Base-by-base conservation (phyloP, 1,140 invertebrate species). In the Drosophila arizonae region DNA sequence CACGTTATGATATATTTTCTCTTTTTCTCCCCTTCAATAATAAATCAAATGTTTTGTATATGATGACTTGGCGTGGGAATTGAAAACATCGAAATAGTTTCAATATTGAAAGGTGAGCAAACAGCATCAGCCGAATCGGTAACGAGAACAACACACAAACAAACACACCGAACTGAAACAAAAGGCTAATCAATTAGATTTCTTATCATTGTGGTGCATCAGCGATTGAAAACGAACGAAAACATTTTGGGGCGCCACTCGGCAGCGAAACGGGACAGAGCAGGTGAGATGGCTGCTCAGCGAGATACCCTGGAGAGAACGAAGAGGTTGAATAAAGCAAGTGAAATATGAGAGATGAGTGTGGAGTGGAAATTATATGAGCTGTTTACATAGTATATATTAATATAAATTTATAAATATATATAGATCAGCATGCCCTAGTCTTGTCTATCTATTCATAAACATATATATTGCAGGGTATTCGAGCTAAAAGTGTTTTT, bases 191-290 rank as follows among this genome's bases (percentile, higher is more conserved):
- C 88, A 90, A 90, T 90, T 90, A 90, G 90, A 85, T 88, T 73
- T 87, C 72, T 90, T 90, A 90, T 90, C 88, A 90, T 90, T 90
- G 87, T 86, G 73, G 88, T 87, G 87, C 88, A 90, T 90, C 87
- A 46, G 65, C 46, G 58, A 71, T 65, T 62, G 69, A 69, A 81
- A 81, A 87, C 57, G 58, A 80, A 24, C 3, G 21, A 24, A 24
- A 24, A 68, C 10, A 39, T 39, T 10, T 46, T 52, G 73, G 73
- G 57, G 73, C 73, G 73, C 73, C 73, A 76, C 39, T 68, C 43
- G 43, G 11, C 36, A 11, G 36, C 11, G 33, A 2, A 39, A 10
- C 33, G 60, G 63, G 58, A 48, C 46, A 9, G 60, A 30, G 56
- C 69, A 65, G 61, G 45, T 60, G 54, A 46, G 15, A 36, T 26